Conservation (phyloP, 2,113 vertebrate species). For the Oryzias woworae region DNA sequence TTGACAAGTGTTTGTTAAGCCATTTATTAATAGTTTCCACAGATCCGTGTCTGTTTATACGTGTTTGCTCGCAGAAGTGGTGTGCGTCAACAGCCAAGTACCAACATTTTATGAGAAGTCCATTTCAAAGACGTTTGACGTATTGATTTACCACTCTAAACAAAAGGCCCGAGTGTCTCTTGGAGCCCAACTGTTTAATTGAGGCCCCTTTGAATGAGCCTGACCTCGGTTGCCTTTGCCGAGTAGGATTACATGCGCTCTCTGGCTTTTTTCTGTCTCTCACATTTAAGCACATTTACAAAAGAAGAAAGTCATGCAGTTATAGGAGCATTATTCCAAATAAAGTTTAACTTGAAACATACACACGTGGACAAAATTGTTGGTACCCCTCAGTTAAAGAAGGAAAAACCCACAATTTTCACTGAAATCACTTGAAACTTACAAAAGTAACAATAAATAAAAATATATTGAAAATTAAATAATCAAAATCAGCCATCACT, state of each 20-base stretch:
- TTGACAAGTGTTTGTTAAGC: constrained; percentile 8
- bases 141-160: constrained; percentile 63
- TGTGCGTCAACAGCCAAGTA: constrained; percentile 33
- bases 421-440: too few species aligned
- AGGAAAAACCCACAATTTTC: too few species aligned
- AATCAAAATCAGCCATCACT: too few species aligned
- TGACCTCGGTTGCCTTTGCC: constrained; percentile 30
- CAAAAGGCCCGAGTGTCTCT: constrained; percentile 56
- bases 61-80: constrained; percentile 43
- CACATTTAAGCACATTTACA: not conserved
- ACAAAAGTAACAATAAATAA: too few species aligned
- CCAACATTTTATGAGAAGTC: constrained; percentile 49
- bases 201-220: constrained; percentile 51
- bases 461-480: too few species aligned
- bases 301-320: not conserved
- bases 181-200: constrained; percentile 60
- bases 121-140: constrained; percentile 50
- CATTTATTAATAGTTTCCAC: constrained; percentile 18
- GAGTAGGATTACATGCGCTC: not conserved
- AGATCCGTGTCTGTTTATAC: constrained; percentile 39
- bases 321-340: too few species aligned
- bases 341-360: too few species aligned
- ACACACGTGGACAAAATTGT: too few species aligned
- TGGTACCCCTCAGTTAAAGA: too few species aligned
- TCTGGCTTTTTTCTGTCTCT: not conserved